A percentile compares a stretch with the other conserved stretches of the same genome.
Evolutionary conservation across 2,113 vertebrate species (phyloP).

Genomic region (Alectura lathami): DNA sequence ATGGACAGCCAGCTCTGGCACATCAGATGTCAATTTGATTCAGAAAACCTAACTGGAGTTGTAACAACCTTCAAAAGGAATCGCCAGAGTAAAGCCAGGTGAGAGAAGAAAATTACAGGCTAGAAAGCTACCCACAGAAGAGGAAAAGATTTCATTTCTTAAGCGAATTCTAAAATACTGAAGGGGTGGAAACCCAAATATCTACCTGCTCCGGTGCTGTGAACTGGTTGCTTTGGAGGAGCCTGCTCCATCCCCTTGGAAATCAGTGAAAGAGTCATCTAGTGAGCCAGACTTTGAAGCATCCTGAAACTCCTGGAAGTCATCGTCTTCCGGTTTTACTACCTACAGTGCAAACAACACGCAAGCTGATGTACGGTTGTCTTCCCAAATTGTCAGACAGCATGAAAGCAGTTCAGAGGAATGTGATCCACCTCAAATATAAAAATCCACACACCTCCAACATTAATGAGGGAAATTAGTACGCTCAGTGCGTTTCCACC

Average conservation of each 20-base stretch:
- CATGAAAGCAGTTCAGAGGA: neutral
- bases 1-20: neutral
- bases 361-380: neutral
- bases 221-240: slow-evolving; percentile 73
- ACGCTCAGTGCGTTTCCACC: neutral
- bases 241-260: slow-evolving; percentile 83
- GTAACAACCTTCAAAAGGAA: slow-evolving; percentile 1
- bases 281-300: slow-evolving; percentile 89
- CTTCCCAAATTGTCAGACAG: neutral
- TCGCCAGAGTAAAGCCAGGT: neutral
- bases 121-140: neutral
- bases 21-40: neutral
- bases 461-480: neutral
- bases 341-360: slow-evolving; percentile 70
- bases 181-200: neutral
- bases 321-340: slow-evolving; percentile 90
- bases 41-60: neutral
- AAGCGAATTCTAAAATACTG: neutral
- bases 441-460: neutral
- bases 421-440: neutral
- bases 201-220: slow-evolving; percentile 88
- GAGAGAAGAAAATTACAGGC: neutral
- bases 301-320: slow-evolving; percentile 99
- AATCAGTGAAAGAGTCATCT: slow-evolving; percentile 89
- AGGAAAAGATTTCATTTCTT: neutral